Base-by-base conservation (phyloP, 2,113 vertebrate species). In the Hoplias malabaricus region DNA sequence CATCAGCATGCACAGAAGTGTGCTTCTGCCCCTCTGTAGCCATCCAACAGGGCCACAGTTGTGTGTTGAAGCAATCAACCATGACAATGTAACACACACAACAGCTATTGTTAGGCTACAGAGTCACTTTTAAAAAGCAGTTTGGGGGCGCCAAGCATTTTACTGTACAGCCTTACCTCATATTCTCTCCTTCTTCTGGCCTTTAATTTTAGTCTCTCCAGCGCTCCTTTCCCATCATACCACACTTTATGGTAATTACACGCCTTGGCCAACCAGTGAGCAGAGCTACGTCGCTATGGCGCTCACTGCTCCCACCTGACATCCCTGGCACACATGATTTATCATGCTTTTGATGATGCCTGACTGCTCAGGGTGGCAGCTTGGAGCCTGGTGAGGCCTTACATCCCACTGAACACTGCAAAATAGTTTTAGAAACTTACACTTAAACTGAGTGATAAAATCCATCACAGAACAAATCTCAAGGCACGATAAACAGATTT, bases 11-110 rank as follows among this genome's bases (percentile, higher is more conserved):
- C 75, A 70, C 85, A 79, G 69, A 66, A 78, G n/a, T 82, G 82
- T 81, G 80, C 88, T 79, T 84, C 81, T 88, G 5, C 85, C 87
- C 74, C 80, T 84, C 78, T 63, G 62, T 79, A 78, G 83, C 73
- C 87, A 70, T 91, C 88, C 87, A 80, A 83, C 65, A 82, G 83
- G 77, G 75, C 83, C 80, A 74, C 83, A 80, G 82, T 81, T 81
- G 78, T 82, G 85, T 78, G 87, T 77, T 80, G 84, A 80, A 84
- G 84, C 79, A 85, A 79, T 85, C 80, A 80, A 73, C 73, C 74
- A 71, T 78, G 81, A 86, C 84, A 87, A 82, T 87, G 84, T 84
- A 81, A 77, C 79, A 75, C 84, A 84, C 84, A 82, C 68, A 72
- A 65, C 70, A 74, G 70, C 83, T 82, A 77, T 82, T 84, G 83